A percentile compares a stretch with the other conserved stretches of the same genome.
Evolutionary conservation across 1,140 invertebrate species (phyloP).

Genomic region (Phocides pigmalion): DNA sequence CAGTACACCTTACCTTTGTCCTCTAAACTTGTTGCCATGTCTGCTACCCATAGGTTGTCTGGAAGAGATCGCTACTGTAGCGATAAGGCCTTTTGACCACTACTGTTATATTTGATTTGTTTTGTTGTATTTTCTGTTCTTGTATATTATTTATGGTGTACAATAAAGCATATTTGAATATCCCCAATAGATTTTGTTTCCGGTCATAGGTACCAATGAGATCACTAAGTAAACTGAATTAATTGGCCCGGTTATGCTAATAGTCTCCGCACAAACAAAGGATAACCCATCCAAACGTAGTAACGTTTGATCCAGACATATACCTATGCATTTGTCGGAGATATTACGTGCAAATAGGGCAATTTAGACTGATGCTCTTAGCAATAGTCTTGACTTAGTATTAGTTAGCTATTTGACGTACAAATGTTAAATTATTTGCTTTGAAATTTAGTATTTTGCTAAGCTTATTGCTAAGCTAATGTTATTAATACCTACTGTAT

Average conservation of each 20-base stretch:
- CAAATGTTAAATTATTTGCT: background rate
- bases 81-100: too few species aligned
- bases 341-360: constrained; percentile 6
- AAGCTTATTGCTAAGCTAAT: too few species aligned
- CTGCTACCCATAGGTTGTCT: too few species aligned
- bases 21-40: too few species aligned
- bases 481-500: too few species aligned
- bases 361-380: background rate
- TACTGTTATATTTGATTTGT: too few species aligned
- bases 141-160: too few species aligned
- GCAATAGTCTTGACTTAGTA: constrained; percentile 6
- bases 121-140: too few species aligned
- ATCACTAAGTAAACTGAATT: constrained; percentile 13
- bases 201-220: background rate
- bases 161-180: too few species aligned
- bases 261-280: constrained; percentile 4
- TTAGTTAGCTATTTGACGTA: constrained; percentile 5
- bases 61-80: too few species aligned
- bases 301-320: constrained; percentile 9
- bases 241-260: constrained; percentile 19
- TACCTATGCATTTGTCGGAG: constrained; percentile 7
- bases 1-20: too few species aligned
- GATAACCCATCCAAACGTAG: background rate
- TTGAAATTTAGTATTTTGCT: too few species aligned
- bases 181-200: background rate